A percentile compares a stretch with the other conserved stretches of the same genome.
phyloP scores from a whole-genome alignment of 2,888 invertebrate species.

The Lycaena phlaeas region DNA sequence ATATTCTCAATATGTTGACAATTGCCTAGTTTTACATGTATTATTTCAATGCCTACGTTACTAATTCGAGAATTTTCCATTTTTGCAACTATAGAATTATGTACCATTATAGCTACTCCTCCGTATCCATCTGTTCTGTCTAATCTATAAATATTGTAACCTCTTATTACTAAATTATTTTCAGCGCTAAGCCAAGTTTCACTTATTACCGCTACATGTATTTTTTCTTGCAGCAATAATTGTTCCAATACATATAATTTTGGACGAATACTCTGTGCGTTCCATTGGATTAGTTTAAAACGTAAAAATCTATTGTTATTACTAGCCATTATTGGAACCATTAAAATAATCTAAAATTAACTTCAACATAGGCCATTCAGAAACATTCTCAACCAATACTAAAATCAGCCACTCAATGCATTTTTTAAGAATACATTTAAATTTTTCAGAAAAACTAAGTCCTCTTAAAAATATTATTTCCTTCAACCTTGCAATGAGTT shows the following conservation, averaged over 20 bases:
- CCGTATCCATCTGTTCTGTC: constrained; percentile 15
- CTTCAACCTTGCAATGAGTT: background rate
- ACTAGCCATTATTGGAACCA: constrained; percentile 1
- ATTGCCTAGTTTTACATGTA: background rate
- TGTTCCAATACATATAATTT: constrained; percentile 1
- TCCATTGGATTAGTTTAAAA: constrained; percentile 9
- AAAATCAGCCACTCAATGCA: background rate
- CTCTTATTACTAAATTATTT: constrained; percentile 2
- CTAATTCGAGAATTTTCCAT: constrained; percentile 2
- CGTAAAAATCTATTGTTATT: background rate
- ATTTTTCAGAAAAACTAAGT: background rate
- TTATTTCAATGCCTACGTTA: background rate
- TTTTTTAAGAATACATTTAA: background rate
- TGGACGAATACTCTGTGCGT: constrained; percentile 11
- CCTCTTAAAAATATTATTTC: background rate
- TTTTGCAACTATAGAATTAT: constrained; percentile 11
- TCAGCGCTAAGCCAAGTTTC: constrained; percentile 19
- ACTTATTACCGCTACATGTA: constrained; percentile 17
- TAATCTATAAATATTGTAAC: constrained; percentile 12
- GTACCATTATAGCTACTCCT: constrained; percentile 14
- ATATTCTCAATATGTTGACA: constrained; percentile 3
- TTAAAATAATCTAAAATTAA: no score
- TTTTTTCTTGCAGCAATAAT: constrained; percentile 13
- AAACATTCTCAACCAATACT: background rate
- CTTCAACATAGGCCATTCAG: background rate